Percentiles rank a stretch among this genome's conserved stretches.
Conservation (phyloP, 2,113 vertebrate species). For the Ciconia stormi region DNA sequence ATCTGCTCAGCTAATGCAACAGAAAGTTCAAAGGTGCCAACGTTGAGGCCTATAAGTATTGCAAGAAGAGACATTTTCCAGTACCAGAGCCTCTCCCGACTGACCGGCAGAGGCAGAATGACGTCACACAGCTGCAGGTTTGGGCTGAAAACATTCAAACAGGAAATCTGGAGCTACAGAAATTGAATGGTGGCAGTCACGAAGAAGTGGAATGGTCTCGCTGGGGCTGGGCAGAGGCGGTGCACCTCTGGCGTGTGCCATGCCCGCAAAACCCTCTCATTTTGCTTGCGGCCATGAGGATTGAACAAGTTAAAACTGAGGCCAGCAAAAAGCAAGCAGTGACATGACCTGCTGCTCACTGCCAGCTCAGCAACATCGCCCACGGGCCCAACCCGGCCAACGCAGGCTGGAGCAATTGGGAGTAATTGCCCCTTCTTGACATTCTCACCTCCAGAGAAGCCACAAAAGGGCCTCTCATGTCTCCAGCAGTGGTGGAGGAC, state of each 20-base stretch:
- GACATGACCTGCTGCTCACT: neutral
- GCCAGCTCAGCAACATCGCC: neutral
- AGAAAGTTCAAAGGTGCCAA: neutral
- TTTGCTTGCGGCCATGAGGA: neutral
- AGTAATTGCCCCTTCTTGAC: neutral
- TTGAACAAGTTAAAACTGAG: neutral
- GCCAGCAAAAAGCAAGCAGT: neutral
- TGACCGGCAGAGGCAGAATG: neutral
- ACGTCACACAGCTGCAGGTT: neutral
- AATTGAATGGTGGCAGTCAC: rapidly evolving
- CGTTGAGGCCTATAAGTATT: neutral
- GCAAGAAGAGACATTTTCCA: neutral
- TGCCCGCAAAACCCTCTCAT: neutral
- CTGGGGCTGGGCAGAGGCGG: neutral
- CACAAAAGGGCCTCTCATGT: neutral
- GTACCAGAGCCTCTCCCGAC: neutral
- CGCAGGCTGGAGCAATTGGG: rapidly evolving
- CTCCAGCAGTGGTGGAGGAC: neutral
- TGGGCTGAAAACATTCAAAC: neutral
- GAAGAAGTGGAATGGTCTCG: rapidly evolving
- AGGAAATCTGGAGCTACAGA: neutral
- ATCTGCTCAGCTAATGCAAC: neutral
- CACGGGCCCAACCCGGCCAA: neutral
- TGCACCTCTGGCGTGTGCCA: neutral
- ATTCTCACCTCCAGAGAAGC: neutral